Base-by-base conservation (phyloP, 2,888 invertebrate genomes). In the Caenorhabditis japonica region DNA sequence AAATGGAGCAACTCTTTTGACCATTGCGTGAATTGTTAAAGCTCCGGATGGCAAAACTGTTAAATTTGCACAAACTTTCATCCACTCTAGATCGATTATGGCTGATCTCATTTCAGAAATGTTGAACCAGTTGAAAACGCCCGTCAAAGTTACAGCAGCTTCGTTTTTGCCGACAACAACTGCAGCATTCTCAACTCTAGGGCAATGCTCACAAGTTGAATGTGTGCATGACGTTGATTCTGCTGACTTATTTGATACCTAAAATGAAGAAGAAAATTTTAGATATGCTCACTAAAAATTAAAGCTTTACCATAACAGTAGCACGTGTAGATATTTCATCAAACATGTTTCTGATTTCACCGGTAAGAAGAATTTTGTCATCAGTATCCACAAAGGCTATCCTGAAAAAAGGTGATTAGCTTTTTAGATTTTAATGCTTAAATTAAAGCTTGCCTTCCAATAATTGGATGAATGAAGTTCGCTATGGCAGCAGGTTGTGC, bases 1-100 rank as follows among this genome's bases (percentile, higher is more conserved):
- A 21, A 72, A 73, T 3, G 75, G 71, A 19, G 76, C 56, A 19
- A 75, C 60, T 36, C 74, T 27, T 41, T 72, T 75, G 38, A 80
- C 70, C 36, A 75, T 46, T 8, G 80, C 77, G 15, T 74, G 74
- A n/a, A 76, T 78, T n/a, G 73, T 58, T 0, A 82, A 43, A 8
- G 82, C 75, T 10, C 82, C 82, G 2, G 69, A 64, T 4, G 80
- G 82, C 10, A 82, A 61, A 39, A 75, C 47, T 2, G 82, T 80
- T 23, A 82, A 58, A 51, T 82, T 82, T 3, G 79, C 77, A 30
- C 82, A 82, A 0, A 81, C 82, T 76, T 80, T 78, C 61, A 77
- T 76, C 73, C 76, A 77, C 44, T 76, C 69, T 10, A 80, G 51
- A 52, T 82, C 82, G 15, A 82, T 68, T 8, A 80, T 74, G 0